These are phyloP conservation scores for Aplysina aerophoba DNA, from an alignment of 37 sponge, comb jelly and placozoan genomes.

Conservation along the genomic window DNA sequence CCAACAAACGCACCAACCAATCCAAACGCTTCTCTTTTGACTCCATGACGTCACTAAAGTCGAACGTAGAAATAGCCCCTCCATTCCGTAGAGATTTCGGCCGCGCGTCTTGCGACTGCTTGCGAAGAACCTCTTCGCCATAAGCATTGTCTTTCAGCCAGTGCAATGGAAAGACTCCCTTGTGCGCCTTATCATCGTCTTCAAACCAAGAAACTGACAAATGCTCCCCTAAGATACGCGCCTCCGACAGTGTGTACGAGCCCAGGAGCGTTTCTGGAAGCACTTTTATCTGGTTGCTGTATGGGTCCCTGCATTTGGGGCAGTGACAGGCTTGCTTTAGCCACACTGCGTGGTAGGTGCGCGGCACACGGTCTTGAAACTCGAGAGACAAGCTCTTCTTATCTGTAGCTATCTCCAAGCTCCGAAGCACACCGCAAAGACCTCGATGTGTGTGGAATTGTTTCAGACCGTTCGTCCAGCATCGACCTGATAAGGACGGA, in stretches of 20 bases:
- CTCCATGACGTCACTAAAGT: not conserved
- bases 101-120: not conserved
- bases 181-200: not conserved
- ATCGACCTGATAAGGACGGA: too few species aligned
- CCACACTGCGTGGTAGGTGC: slow-evolving; percentile 26
- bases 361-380: not conserved
- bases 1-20: not conserved
- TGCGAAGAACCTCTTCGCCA: slow-evolving; percentile 1
- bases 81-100: not conserved
- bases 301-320: slow-evolving; percentile 9
- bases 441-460: too few species aligned
- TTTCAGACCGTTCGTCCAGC: too few species aligned
- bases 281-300: not conserved
- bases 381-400: not conserved
- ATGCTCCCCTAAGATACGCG: not conserved
- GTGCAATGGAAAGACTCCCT: not conserved
- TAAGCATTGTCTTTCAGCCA: slow-evolving; percentile 16
- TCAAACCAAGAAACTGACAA: slow-evolving; percentile 7
- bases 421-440: too few species aligned
- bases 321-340: slow-evolving; percentile 10
- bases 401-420: not conserved
- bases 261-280: not conserved
- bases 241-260: slow-evolving; percentile 2
- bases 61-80: slow-evolving; percentile 1
- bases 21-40: not conserved